Percentiles rank a stretch among this genome's conserved stretches.
These are phyloP conservation scores for cat (Felis catus) DNA, from an alignment of 2,113 vertebrate genomes.

Conservation along the genomic window DNA sequence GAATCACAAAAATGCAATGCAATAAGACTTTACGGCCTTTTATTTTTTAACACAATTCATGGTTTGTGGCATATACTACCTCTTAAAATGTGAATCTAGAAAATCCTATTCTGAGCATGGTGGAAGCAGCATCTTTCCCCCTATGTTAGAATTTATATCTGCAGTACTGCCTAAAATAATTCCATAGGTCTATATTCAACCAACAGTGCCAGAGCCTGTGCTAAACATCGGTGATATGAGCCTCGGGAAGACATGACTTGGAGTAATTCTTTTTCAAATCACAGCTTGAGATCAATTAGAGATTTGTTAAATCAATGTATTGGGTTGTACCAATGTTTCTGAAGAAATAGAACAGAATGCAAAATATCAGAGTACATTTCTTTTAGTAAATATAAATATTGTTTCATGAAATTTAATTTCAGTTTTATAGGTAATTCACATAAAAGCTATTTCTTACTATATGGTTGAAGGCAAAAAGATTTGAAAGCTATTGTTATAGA, in stretches of 20 bases:
- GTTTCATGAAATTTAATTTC: conserved; percentile 35
- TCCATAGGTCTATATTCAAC: not conserved
- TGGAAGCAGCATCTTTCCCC: not conserved
- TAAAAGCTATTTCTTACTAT: not conserved
- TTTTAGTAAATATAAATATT: not conserved
- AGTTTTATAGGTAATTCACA: not conserved
- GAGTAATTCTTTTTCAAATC: not conserved
- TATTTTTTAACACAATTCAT: conserved; percentile 58
- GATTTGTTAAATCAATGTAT: not conserved
- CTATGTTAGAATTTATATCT: not conserved
- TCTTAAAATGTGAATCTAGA: conserved; percentile 48
- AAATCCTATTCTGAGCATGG: not conserved
- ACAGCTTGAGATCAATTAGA: not conserved
- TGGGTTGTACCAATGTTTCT: not conserved
- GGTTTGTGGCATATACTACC: not conserved
- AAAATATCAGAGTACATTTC: not conserved
- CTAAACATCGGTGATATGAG: not conserved
- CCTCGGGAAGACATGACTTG: not conserved
- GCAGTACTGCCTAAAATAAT: not conserved
- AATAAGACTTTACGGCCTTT: conserved; percentile 32
- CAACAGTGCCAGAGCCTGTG: not conserved
- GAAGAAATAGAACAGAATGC: not conserved
- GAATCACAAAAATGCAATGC: conserved; percentile 42
- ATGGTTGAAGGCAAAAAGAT: not conserved
- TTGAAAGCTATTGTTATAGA: not conserved